These are phyloP conservation scores for Trachops cirrhosus DNA, from an alignment of 2,797 vertebrate genomes.

Conservation along the genomic window DNA sequence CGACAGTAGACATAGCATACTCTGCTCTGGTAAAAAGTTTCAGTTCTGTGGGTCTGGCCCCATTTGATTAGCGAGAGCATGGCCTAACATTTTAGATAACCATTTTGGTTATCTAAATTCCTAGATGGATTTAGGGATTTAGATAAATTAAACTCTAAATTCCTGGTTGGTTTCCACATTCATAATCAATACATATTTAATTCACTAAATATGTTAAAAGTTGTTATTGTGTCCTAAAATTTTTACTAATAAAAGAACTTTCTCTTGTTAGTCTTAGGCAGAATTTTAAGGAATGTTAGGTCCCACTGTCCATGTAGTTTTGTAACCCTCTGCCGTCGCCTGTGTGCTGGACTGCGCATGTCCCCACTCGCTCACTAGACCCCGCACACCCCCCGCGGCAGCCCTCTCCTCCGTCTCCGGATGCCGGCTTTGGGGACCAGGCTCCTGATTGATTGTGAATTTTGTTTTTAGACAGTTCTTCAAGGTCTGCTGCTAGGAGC, in stretches of 20 bases:
- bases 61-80: not conserved
- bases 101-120: too few relatives aligned
- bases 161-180: not conserved
- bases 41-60: not conserved
- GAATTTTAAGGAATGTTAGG: not conserved
- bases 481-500: slow-evolving; percentile 88
- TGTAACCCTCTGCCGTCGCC: not conserved
- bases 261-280: not conserved
- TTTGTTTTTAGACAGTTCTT: slow-evolving; percentile 82
- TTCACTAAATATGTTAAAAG: not conserved
- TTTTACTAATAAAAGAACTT: not conserved
- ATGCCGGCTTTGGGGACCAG: not conserved
- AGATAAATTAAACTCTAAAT: too few relatives aligned
- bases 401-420: too few relatives aligned
- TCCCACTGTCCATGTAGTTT: not conserved
- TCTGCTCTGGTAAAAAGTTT: not conserved
- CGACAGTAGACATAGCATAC: not conserved
- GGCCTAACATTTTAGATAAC: not conserved
- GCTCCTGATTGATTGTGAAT: slow-evolving; percentile 40
- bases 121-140: too few relatives aligned
- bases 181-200: not conserved
- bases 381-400: too few relatives aligned
- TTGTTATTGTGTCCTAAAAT: not conserved
- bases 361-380: not conserved
- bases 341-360: not conserved